Percentiles rank a stretch among this genome's conserved stretches.
Evolutionary conservation across 2,888 invertebrate genomes (phyloP).

Genomic region (Stegana nigrithorax): DNA sequence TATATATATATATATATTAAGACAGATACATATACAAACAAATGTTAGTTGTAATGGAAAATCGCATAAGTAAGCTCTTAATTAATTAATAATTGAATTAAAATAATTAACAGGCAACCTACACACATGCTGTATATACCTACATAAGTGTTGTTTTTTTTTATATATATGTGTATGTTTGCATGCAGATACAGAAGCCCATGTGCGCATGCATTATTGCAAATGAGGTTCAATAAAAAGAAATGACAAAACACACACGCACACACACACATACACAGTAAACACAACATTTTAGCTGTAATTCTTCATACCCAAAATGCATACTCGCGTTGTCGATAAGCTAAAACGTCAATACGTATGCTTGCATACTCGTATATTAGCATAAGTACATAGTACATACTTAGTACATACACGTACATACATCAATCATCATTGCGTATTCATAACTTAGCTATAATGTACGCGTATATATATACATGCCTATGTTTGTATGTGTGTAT

Average conservation of each 20-base stretch:
- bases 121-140: constrained; percentile 4
- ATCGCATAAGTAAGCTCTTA: not conserved
- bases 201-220: too few relatives aligned
- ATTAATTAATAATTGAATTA: not conserved
- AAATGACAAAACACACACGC: not conserved
- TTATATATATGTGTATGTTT: too few relatives aligned
- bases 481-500: not conserved
- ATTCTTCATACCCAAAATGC: too few relatives aligned
- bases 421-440: not conserved
- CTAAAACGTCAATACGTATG: too few relatives aligned
- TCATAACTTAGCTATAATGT: not conserved
- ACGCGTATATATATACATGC: not conserved
- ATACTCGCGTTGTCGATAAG: too few relatives aligned
- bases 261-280: not conserved
- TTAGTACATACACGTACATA: not conserved
- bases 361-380: not conserved
- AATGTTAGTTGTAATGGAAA: not conserved
- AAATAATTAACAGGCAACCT: too few relatives aligned
- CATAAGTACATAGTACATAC: not conserved
- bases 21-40: not conserved
- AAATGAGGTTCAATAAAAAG: not conserved
- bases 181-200: too few relatives aligned
- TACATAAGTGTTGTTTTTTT: not conserved
- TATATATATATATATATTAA: constrained; percentile 5
- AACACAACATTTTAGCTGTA: not conserved